A percentile compares a stretch with the other conserved stretches of the same genome.
These are phyloP conservation scores for Meloidogyne floridensis DNA, from an alignment of 1,140 invertebrate species.

Conservation along the genomic window DNA sequence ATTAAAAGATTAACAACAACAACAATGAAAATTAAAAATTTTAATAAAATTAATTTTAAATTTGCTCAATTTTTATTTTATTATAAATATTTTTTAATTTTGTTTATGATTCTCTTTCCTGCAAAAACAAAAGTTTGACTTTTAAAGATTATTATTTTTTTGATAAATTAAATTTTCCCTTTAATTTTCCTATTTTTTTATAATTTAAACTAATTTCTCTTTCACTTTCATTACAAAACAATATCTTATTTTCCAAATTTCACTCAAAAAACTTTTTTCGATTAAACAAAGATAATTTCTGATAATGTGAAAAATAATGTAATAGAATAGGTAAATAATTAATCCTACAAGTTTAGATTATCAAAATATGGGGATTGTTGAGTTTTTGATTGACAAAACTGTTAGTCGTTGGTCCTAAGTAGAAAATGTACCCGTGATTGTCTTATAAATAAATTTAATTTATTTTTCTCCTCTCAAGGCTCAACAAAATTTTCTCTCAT, in stretches of 20 bases:
- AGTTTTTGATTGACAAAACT: too few species aligned
- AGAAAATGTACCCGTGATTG: too few species aligned
- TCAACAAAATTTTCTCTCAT: constrained; percentile 28
- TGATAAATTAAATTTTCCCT: neutral
- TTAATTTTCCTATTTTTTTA: neutral
- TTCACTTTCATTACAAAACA: too few species aligned
- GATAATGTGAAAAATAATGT: too few species aligned
- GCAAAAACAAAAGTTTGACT: neutral
- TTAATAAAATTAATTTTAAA: constrained; percentile 8
- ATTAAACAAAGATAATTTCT: too few species aligned
- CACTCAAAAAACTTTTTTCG: too few species aligned
- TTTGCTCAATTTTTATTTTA: constrained; percentile 10
- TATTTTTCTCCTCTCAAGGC: constrained; percentile 10
- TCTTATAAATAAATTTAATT: neutral
- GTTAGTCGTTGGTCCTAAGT: too few species aligned
- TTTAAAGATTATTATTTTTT: constrained; percentile 3
- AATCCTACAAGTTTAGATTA: too few species aligned
- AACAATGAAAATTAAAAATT: neutral
- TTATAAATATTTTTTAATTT: neutral
- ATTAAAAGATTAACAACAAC: neutral
- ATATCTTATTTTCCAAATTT: too few species aligned
- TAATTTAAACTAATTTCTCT: too few species aligned
- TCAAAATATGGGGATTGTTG: too few species aligned
- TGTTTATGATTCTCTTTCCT: neutral
- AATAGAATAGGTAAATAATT: too few species aligned